Conservation (phyloP, 2,797 vertebrate genomes). For the Tragopan temminckii region DNA sequence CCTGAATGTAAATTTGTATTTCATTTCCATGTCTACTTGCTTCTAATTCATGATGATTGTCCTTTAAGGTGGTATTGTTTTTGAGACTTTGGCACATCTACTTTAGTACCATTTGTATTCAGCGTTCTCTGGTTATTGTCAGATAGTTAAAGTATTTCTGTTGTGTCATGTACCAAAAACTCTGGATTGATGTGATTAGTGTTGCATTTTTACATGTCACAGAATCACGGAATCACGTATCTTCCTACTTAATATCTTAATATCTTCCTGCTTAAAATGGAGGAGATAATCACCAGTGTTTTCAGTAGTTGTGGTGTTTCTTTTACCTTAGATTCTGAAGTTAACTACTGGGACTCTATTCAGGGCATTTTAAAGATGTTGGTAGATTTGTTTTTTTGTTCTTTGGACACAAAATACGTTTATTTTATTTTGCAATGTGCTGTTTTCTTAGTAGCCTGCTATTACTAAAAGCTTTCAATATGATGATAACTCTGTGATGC, state of each 20-base stretch:
- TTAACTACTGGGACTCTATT: not conserved
- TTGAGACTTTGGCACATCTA: not conserved
- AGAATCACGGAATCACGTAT: no score
- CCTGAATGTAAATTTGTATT: not conserved
- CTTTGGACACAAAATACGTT: not conserved
- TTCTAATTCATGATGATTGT: not conserved
- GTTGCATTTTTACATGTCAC: not conserved
- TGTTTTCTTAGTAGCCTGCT: not conserved
- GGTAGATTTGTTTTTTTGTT: not conserved
- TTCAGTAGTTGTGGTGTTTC: not conserved
- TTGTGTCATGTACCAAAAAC: not conserved
- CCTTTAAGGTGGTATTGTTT: not conserved
- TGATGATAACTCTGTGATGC: not conserved
- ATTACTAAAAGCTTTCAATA: not conserved
- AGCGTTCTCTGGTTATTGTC: not conserved
- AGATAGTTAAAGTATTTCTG: not conserved
- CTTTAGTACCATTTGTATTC: not conserved
- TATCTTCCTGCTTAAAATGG: not conserved
- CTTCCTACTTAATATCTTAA: not conserved
- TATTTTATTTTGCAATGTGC: not conserved
- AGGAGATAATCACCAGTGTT: not conserved
- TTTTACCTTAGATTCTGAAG: not conserved
- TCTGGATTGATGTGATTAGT: not conserved
- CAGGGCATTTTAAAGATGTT: not conserved
- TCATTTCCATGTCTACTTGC: not conserved